These are phyloP conservation scores for Lasioglossum morio DNA, from an alignment of 2,888 invertebrate genomes.

Conservation along the genomic window DNA sequence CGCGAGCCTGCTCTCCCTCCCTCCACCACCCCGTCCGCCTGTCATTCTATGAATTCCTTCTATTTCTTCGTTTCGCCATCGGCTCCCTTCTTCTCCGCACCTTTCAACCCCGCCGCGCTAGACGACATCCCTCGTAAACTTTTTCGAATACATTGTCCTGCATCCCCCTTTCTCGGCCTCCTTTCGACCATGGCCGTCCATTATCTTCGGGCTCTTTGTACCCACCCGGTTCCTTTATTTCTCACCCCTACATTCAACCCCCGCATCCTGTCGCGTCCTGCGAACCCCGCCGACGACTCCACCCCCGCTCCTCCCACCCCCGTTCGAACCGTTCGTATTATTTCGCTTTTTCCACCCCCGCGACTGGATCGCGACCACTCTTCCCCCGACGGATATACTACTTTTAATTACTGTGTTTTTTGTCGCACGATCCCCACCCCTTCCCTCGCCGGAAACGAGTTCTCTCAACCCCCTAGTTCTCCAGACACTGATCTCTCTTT, in stretches of 20 bases:
- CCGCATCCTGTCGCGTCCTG: not conserved
- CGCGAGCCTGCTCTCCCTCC: constrained; percentile 11
- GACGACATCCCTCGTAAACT: constrained; percentile 7
- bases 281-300: not conserved
- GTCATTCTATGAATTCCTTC: constrained; percentile 22
- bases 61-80: constrained; percentile 31
- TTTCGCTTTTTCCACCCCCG: not conserved
- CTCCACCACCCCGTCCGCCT: not conserved
- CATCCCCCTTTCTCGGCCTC: constrained; percentile 10
- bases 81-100: not conserved
- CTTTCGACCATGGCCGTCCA: constrained; percentile 17
- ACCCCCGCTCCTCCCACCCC: not conserved
- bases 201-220: constrained; percentile 27
- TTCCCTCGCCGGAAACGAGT: constrained; percentile 11
- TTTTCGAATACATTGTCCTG: constrained; percentile 26
- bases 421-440: not conserved
- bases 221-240: constrained; percentile 7
- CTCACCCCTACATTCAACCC: not conserved
- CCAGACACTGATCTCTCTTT: constrained; percentile 8
- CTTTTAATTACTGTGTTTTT: constrained; percentile 46
- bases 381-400: not conserved
- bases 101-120: constrained; percentile 13
- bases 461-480: not conserved
- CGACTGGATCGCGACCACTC: not conserved
- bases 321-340: constrained; percentile 16